Evolutionary conservation across 2,888 invertebrate species (phyloP), one percentile per base, ranked within the genome.

Genomic region (Drosophila eohydei): DNA sequence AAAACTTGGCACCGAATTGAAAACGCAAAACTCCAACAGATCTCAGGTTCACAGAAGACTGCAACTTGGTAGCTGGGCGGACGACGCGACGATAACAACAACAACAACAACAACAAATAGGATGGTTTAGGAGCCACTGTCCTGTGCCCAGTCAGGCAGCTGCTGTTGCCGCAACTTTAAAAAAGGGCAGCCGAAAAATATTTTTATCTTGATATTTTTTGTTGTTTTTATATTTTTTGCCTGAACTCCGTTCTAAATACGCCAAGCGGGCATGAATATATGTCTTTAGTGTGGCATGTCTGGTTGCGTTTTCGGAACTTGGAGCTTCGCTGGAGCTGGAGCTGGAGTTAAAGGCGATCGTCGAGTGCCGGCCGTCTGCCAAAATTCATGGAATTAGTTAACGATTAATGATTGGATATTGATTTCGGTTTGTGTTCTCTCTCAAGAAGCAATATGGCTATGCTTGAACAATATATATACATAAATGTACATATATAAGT

Each of bases 401-500:
- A 88, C 89, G 89, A 88, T 87, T 88, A 87, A 87, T 88, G 86
- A 88, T 87, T 88, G 84, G 82, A 88, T 87, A 86, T 87, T 86
- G 88, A 86, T 82, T 87, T 86, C 72, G 81, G 16, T 56, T 64
- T 67, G 57, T 55, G 30, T 44, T 62, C 48, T 41, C 58, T 40
- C 51, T 26, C 51, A 36, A 54, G 46, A 54, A 30, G 56, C 51
- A 32, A 61, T 51, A 46, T 48, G 52, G 52, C 26, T 52, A 38
- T 52, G 34, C 36, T 48, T 21, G 8, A 36, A 50, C 11, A 11
- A 12, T 7, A n/a, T 16, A 34, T 21, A 41, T 38, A 11, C 2
- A n/a, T 26, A 21, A 26, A 26, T 26, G 8, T 44, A 14, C 28
- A 14, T 14, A 28, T 14, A 30, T 8, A 30, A 30, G n/a, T 32